Evolutionary conservation across 2,113 vertebrate genomes (phyloP), one percentile per base, ranked within the genome.

Genomic region (Epinephelus lanceolatus): DNA sequence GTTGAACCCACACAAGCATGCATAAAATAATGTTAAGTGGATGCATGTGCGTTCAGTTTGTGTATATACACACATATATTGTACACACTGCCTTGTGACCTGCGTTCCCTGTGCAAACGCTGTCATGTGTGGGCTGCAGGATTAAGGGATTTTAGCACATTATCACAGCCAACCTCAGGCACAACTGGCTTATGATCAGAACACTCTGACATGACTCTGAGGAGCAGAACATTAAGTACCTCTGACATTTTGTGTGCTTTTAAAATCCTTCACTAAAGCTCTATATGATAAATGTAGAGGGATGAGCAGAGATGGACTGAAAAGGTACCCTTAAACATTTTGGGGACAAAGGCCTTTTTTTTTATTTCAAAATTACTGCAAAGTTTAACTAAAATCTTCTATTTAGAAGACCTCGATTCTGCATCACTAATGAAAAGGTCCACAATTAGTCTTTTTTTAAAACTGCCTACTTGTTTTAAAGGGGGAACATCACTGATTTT

Each of bases 91-190:
- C 51, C 42, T 57, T 19, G 51, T 79, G 70, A 77, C 66, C 66
- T 37, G 3, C 47, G 70, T 61, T 69, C 53, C 25, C 63, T 72
- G 23, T 74, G 66, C 13, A 71, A 78, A 72, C 18, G 68, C 60
- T 25, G 62, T 63, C 71, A 57, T 81, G 77, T 60, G 70, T 88
- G 70, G 66, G 76, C 78, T 7, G 21, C 60, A 51, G 63, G 74
- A 86, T 88, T 85, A 83, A 51, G 25, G 78, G 78, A 80, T 45
- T 45, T 45, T 45, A 75, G 65, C 81, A 89, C 76, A 78, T 85
- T 85, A 76, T 71, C 81, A 59, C 79, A 49, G 80, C 47, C 42
- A 66, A 52, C 78, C 57, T 71, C 68, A 71, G 67, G 60, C 61
- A 80, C 84, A 62, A 62, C 72, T 65, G 80, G 67, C 23, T 75